phyloP scores from a whole-genome alignment of 2,888 invertebrate genomes.

The Lacanobia oleracea region DNA sequence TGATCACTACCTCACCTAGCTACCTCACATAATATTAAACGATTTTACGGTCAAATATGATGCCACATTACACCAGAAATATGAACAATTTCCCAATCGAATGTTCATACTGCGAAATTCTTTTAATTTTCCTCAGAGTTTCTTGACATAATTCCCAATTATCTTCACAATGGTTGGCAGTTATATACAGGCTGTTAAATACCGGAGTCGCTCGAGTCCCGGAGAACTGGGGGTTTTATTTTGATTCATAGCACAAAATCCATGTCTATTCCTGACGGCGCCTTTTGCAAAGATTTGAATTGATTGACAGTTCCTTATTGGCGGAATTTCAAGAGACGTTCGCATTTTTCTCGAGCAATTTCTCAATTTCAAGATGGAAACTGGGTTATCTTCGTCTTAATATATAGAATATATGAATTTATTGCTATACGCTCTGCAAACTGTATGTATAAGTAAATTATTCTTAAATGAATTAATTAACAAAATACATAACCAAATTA shows the following conservation, averaged over 20 bases:
- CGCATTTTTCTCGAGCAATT: slow-evolving; percentile 17
- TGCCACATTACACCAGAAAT: background rate
- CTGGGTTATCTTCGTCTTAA: too few relatives aligned
- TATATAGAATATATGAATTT: too few relatives aligned
- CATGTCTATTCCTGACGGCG: slow-evolving; percentile 11
- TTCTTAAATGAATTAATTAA: too few relatives aligned
- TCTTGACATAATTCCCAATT: background rate
- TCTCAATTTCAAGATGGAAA: slow-evolving; percentile 2
- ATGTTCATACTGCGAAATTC: background rate
- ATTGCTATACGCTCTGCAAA: too few relatives aligned
- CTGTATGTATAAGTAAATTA: too few relatives aligned
- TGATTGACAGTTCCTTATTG: slow-evolving; percentile 41
- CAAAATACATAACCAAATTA: too few relatives aligned
- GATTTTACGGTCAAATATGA: background rate
- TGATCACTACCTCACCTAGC: background rate
- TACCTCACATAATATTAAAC: background rate
- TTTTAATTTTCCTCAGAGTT: slow-evolving; percentile 3
- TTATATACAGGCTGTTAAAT: slow-evolving; percentile 21
- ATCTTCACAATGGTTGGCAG: slow-evolving; percentile 29
- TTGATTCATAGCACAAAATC: slow-evolving; percentile 28
- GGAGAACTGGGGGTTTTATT: slow-evolving; percentile 3
- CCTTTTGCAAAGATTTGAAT: slow-evolving; percentile 23
- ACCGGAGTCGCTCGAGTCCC: background rate
- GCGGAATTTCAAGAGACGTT: slow-evolving; percentile 12
- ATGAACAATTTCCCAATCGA: background rate